phyloP scores from a whole-genome alignment of 1,140 invertebrate genomes.

The Leptinotarsa texana region DNA sequence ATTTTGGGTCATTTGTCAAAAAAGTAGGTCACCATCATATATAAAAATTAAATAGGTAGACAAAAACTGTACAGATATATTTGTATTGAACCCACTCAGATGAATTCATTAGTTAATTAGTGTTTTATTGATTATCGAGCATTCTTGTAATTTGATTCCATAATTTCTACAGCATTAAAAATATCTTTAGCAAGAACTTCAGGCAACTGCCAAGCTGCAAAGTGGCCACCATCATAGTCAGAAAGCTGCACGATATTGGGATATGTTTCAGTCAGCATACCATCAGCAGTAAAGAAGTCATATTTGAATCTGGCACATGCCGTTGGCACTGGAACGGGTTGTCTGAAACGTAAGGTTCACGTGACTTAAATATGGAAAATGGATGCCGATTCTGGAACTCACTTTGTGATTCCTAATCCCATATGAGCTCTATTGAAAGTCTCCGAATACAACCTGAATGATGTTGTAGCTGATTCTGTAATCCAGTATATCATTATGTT shows the following conservation, averaged over 20 bases:
- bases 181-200: conserved; percentile 68
- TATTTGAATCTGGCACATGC: conserved; percentile 68
- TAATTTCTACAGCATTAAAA: conserved; percentile 46
- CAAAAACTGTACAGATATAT: too few relatives aligned
- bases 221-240: conserved; percentile 78
- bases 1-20: too few relatives aligned
- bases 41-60: too few relatives aligned
- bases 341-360: conserved; percentile 61
- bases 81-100: too few relatives aligned
- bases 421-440: conserved; percentile 56
- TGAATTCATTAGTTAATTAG: too few relatives aligned
- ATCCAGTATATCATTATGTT: conserved; percentile 91
- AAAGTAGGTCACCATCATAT: too few relatives aligned
- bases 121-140: too few relatives aligned
- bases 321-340: conserved; percentile 65
- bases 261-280: conserved; percentile 64
- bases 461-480: conserved; percentile 75
- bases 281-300: conserved; percentile 68
- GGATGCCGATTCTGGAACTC: conserved; percentile 23
- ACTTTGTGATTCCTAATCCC: conserved; percentile 59
- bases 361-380: not conserved
- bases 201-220: conserved; percentile 81
- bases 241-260: conserved; percentile 67
- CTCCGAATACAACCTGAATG: conserved; percentile 77
- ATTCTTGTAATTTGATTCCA: conserved; percentile 10